phyloP scores from a whole-genome alignment of 2,797 vertebrate species.

The Channallabes apus region DNA sequence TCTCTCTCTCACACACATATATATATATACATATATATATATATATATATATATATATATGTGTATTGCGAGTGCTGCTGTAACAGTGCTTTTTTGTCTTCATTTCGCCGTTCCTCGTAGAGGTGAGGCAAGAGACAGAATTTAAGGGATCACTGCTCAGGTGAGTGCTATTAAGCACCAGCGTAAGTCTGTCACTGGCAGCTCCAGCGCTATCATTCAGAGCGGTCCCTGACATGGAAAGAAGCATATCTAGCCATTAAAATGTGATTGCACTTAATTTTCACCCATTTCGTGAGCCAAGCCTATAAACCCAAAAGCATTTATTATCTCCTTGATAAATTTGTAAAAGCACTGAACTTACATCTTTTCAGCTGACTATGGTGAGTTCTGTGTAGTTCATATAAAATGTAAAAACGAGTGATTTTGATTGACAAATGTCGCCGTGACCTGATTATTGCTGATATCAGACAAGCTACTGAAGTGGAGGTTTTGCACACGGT shows the following conservation, averaged over 20 bases:
- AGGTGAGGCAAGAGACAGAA: conserved; percentile 42
- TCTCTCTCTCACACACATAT: neutral
- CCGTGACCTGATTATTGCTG: conserved; percentile 45
- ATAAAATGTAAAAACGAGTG: neutral
- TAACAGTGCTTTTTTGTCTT: conserved; percentile 37
- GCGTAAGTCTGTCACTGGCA: conserved; percentile 43
- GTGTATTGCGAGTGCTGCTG: conserved; percentile 20
- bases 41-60: neutral
- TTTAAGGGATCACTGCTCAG: conserved; percentile 56
- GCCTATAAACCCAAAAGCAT: conserved; percentile 26
- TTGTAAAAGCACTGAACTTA: conserved; percentile 33
- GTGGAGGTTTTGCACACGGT: conserved; percentile 43
- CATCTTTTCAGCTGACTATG: neutral
- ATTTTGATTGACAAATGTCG: conserved; percentile 35
- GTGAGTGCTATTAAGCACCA: conserved; percentile 52
- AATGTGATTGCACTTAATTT: conserved; percentile 47
- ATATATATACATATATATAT: neutral
- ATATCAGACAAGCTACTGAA: conserved; percentile 40
- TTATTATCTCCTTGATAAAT: conserved; percentile 46
- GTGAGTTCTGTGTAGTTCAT: neutral
- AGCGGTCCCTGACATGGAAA: conserved; percentile 24
- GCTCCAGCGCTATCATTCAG: conserved; percentile 36
- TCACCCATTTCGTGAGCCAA: conserved; percentile 24
- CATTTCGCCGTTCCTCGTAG: conserved; percentile 35
- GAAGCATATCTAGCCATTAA: conserved; percentile 48